Percentiles rank a stretch among this genome's conserved stretches.
These are phyloP conservation scores for Dendroctonus ponderosae DNA, from an alignment of 1,140 invertebrate genomes.

Conservation along the genomic window DNA sequence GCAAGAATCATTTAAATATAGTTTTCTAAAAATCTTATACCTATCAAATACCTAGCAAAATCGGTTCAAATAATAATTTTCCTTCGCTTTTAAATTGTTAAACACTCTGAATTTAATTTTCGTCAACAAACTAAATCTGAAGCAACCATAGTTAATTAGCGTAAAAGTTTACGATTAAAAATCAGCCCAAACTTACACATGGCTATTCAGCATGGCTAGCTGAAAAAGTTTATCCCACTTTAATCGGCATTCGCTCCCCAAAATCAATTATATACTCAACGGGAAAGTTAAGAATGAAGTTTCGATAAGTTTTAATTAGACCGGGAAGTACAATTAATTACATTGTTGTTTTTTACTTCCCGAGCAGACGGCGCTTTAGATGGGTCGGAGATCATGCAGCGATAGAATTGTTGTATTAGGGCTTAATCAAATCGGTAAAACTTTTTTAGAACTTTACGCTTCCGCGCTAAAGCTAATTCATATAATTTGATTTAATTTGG, in stretches of 20 bases:
- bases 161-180: too few species aligned
- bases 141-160: too few species aligned
- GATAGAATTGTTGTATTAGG: not conserved
- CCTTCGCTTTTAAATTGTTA: too few species aligned
- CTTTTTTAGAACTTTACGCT: not conserved
- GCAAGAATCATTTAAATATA: too few species aligned
- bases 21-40: too few species aligned
- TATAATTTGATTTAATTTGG: too few species aligned
- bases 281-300: conserved; percentile 21
- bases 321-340: conserved; percentile 25
- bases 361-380: conserved; percentile 2
- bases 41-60: too few species aligned
- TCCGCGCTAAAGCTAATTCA: too few species aligned
- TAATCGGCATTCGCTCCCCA: not conserved
- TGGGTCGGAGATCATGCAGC: conserved; percentile 6
- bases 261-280: conserved; percentile 21
- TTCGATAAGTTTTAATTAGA: conserved; percentile 28
- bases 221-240: conserved; percentile 6
- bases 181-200: too few species aligned
- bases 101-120: too few species aligned
- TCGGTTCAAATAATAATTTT: too few species aligned
- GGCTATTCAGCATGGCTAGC: not conserved
- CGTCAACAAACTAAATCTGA: too few species aligned
- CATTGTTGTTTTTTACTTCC: conserved; percentile 17
- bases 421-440: conserved; percentile 13